Evolutionary conservation across 2,113 vertebrate genomes (phyloP).

Genomic region (Machaerirhynchus nigripectus): DNA sequence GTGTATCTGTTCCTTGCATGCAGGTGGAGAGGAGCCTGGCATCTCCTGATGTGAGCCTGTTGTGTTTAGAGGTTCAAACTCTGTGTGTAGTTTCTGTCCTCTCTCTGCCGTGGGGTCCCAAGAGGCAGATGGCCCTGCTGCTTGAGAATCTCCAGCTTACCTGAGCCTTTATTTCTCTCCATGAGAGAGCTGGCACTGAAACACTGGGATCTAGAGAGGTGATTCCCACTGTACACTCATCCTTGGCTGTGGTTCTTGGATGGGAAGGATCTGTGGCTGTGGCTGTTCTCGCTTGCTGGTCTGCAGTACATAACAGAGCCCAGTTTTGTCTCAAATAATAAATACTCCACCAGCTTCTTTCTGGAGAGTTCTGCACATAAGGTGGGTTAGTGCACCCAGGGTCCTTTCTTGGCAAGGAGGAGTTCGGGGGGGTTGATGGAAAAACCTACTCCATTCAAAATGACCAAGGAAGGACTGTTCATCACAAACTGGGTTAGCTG

Average conservation of each 20-base stretch:
- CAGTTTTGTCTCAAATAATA: background rate
- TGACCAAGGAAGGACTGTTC: background rate
- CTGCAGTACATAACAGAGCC: background rate
- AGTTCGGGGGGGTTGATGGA: background rate
- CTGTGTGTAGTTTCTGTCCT: accelerated
- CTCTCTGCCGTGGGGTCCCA: background rate
- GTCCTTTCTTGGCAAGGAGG: background rate
- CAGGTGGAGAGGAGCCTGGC: background rate
- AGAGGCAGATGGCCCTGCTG: accelerated
- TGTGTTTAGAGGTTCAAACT: background rate
- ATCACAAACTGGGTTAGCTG: background rate
- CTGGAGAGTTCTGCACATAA: background rate
- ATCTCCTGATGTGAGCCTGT: accelerated
- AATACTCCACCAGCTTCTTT: background rate
- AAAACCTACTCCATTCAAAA: background rate
- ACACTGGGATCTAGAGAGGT: background rate
- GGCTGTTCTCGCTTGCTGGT: background rate
- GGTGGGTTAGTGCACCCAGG: background rate
- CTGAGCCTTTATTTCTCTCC: background rate
- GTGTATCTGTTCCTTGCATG: background rate
- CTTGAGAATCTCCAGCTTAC: background rate
- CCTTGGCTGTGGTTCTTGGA: background rate
- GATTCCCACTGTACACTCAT: background rate
- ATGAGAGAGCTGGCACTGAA: background rate
- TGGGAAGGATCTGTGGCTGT: background rate